phyloP scores from a whole-genome alignment of 2,113 vertebrate species.

The Hoplias malabaricus region DNA sequence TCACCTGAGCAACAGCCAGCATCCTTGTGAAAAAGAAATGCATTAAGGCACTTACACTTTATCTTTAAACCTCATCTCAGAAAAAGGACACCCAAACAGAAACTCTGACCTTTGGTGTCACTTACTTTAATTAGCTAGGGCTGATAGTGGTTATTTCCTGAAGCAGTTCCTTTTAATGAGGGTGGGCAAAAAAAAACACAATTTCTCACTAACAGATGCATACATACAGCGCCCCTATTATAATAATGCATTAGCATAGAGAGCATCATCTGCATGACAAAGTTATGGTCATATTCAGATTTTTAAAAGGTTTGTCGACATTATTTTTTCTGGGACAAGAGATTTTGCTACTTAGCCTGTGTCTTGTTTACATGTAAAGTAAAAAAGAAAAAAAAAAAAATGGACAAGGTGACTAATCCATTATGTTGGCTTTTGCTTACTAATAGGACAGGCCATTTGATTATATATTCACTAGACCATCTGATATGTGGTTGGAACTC shows the following conservation, averaged over 20 bases:
- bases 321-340: neutral
- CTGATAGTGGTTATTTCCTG: slow-evolving; percentile 63
- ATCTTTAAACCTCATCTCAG: slow-evolving; percentile 31
- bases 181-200: slow-evolving; percentile 1
- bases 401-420: neutral
- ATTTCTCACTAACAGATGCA: slow-evolving; percentile 10
- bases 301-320: neutral
- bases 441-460: neutral
- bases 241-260: neutral
- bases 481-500: neutral
- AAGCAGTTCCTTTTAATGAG: slow-evolving; percentile 52
- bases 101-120: slow-evolving; percentile 66
- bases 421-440: neutral
- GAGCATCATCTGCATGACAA: neutral
- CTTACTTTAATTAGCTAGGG: slow-evolving; percentile 68
- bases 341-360: neutral
- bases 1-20: neutral
- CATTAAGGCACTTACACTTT: slow-evolving; percentile 14
- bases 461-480: neutral
- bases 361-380: neutral
- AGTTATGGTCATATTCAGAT: neutral
- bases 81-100: slow-evolving; percentile 54
- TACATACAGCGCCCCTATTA: slow-evolving; percentile 3
- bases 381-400: neutral
- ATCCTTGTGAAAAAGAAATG: neutral